phyloP scores from a whole-genome alignment of 2,113 vertebrate species.

The Ammospiza nelsoni region DNA sequence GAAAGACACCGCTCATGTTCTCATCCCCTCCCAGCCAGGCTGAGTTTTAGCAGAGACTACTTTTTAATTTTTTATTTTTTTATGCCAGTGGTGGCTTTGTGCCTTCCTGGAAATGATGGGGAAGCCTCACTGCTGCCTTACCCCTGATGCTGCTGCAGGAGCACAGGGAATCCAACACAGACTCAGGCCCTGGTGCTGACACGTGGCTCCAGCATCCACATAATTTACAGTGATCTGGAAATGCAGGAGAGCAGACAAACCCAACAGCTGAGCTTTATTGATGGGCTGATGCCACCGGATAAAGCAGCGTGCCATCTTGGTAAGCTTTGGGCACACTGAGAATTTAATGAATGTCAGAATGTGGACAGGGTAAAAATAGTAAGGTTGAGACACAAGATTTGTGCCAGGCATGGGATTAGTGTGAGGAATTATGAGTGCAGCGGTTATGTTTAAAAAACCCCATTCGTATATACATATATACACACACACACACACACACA shows the following conservation, averaged over 20 bases:
- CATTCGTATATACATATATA: neutral
- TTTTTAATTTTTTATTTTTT: neutral
- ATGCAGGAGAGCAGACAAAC: slow-evolving; percentile 18
- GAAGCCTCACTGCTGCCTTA: neutral
- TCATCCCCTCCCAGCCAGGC: neutral
- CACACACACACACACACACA: too few relatives aligned
- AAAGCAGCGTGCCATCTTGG: slow-evolving; percentile 26
- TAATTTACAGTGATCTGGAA: slow-evolving; percentile 41
- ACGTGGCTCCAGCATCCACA: neutral
- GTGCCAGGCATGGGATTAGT: slow-evolving; percentile 34
- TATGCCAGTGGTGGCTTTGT: neutral
- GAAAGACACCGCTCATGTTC: neutral
- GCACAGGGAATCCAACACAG: accelerated
- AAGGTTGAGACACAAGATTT: slow-evolving; percentile 54
- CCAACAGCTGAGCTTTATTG: slow-evolving; percentile 63
- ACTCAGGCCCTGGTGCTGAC: accelerated
- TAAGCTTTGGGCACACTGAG: slow-evolving; percentile 70
- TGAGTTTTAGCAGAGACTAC: neutral
- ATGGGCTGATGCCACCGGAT: slow-evolving; percentile 53
- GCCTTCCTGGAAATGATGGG: neutral
- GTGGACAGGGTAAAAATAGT: slow-evolving; percentile 26
- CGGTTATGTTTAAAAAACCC: neutral
- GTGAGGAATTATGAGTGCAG: slow-evolving; percentile 16
- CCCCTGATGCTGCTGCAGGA: neutral
- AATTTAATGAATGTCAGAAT: slow-evolving; percentile 70